These are phyloP conservation scores for Lophotis ruficrista DNA, from an alignment of 2,113 vertebrate genomes.

Conservation along the genomic window DNA sequence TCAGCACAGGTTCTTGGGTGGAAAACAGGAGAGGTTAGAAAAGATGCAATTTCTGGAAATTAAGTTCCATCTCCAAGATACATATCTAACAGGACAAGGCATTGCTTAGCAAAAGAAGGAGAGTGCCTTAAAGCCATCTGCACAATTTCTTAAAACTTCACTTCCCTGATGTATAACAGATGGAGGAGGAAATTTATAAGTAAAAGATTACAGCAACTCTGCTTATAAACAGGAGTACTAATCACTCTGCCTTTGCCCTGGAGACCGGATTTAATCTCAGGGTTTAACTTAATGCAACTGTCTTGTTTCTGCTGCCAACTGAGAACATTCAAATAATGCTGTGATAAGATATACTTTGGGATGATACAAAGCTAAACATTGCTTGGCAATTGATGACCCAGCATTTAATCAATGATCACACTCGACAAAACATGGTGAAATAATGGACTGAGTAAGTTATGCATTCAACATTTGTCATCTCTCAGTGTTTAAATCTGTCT, in stretches of 20 bases:
- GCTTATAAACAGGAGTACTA: constrained; percentile 66
- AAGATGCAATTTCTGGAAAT: constrained; percentile 3
- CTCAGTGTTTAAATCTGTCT: background rate
- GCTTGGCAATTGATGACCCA: background rate
- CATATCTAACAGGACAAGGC: constrained; percentile 4
- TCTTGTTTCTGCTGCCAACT: constrained; percentile 52
- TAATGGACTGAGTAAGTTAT: background rate
- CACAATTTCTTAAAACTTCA: constrained; percentile 42
- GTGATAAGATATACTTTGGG: background rate
- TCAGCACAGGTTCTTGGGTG: background rate
- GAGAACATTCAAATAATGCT: background rate
- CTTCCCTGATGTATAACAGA: constrained; percentile 66
- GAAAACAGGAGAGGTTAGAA: background rate
- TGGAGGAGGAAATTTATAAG: constrained; percentile 57
- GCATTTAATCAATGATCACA: background rate
- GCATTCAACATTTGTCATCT: background rate
- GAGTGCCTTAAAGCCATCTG: constrained; percentile 48
- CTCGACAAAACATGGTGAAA: background rate
- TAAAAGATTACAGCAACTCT: constrained; percentile 60
- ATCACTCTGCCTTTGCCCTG: constrained; percentile 57
- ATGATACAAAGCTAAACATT: constrained; percentile 24
- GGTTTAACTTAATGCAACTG: constrained; percentile 57
- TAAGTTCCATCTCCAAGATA: background rate
- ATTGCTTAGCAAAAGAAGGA: background rate
- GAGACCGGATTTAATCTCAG: constrained; percentile 63